Conservation (phyloP, 1,140 invertebrate species). For the Ctenoplectra terminalis region DNA sequence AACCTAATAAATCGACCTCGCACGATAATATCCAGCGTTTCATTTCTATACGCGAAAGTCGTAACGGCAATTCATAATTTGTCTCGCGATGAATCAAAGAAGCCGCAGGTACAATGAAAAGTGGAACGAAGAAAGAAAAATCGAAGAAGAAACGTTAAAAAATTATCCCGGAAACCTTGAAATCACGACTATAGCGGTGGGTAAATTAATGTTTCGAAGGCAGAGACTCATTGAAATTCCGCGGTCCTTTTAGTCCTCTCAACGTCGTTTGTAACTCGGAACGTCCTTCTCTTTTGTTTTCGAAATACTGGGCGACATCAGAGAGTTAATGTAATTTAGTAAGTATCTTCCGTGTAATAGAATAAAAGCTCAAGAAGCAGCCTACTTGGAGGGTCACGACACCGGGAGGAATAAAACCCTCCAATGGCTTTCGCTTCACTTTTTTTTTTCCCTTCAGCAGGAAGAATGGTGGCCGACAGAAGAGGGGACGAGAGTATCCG, state of each 20-base stretch:
- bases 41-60: too few species aligned
- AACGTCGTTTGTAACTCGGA: not conserved
- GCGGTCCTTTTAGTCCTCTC: slow-evolving; percentile 4
- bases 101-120: too few species aligned
- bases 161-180: not conserved
- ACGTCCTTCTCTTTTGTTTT: too few species aligned
- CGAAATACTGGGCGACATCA: not conserved
- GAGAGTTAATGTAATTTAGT: slow-evolving; percentile 36
- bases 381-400: slow-evolving; percentile 26
- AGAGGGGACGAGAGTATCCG: slow-evolving; percentile 4
- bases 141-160: not conserved
- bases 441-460: not conserved
- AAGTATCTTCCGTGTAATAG: slow-evolving; percentile 46
- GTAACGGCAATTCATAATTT: too few species aligned
- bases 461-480: not conserved
- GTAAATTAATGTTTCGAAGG: slow-evolving; percentile 21
- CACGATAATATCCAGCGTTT: too few species aligned
- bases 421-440: not conserved
- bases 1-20: too few species aligned
- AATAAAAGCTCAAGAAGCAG: slow-evolving; percentile 42
- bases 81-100: too few species aligned
- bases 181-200: not conserved
- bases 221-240: slow-evolving; percentile 20
- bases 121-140: too few species aligned
- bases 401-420: slow-evolving; percentile 3